These are phyloP conservation scores for Psix sp. DNA, from an alignment of 1,140 invertebrate genomes.

Conservation along the genomic window DNA sequence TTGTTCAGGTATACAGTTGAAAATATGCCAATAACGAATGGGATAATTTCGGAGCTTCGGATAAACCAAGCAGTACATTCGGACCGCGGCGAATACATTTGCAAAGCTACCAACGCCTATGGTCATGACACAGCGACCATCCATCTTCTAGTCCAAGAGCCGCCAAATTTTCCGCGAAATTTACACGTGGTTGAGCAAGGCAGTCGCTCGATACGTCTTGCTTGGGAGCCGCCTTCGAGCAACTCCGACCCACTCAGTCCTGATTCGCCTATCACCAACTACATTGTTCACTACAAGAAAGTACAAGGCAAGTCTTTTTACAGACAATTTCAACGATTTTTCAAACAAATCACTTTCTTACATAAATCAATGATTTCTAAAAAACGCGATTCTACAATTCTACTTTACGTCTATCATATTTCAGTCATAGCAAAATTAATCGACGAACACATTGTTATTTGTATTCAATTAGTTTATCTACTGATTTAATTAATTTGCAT, in stretches of 20 bases:
- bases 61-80: conserved; percentile 80
- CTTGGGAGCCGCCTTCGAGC: conserved; percentile 79
- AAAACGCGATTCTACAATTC: no score
- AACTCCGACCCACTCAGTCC: conserved; percentile 72
- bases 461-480: no score
- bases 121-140: conserved; percentile 83
- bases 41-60: conserved; percentile 79
- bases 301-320: conserved; percentile 75
- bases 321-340: conserved; percentile 15
- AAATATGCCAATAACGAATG: conserved; percentile 75
- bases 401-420: not conserved
- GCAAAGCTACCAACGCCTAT: conserved; percentile 82
- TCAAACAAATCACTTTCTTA: not conserved
- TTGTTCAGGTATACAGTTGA: conserved; percentile 75
- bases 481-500: no score
- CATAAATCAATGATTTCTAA: not conserved
- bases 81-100: conserved; percentile 84
- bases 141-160: conserved; percentile 83
- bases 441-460: no score
- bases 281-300: conserved; percentile 81
- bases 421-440: no score
- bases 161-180: conserved; percentile 81
- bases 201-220: conserved; percentile 79
- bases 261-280: conserved; percentile 80
- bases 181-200: conserved; percentile 79